A percentile compares a stretch with the other conserved stretches of the same genome.
These are phyloP conservation scores for Platalea minor DNA, from an alignment of 2,797 vertebrate species.

Conservation along the genomic window DNA sequence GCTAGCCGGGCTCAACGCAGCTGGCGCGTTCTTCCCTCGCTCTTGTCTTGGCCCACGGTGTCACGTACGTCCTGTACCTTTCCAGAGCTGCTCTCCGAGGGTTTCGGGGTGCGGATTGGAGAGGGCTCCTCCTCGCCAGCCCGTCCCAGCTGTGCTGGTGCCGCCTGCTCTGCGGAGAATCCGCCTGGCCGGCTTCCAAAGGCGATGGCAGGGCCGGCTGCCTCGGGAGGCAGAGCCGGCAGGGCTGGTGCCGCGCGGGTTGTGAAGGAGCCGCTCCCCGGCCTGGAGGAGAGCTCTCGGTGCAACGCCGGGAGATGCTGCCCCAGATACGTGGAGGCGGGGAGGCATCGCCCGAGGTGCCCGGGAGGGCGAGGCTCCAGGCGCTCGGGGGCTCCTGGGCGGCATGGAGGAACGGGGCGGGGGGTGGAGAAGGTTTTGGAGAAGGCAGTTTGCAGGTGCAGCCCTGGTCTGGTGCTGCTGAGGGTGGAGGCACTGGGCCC, in stretches of 20 bases:
- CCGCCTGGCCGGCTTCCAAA: rapidly evolving
- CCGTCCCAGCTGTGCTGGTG: rapidly evolving
- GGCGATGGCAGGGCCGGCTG: background rate
- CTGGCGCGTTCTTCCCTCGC: background rate
- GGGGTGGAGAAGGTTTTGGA: background rate
- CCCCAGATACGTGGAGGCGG: rapidly evolving
- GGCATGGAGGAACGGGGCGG: rapidly evolving
- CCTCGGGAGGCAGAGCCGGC: background rate
- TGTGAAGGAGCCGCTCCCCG: background rate
- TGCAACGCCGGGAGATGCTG: rapidly evolving
- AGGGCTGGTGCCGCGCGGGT: rapidly evolving
- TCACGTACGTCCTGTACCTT: rapidly evolving
- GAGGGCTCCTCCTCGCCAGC: background rate
- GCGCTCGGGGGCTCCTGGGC: background rate
- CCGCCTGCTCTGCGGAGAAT: background rate
- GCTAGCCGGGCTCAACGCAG: rapidly evolving
- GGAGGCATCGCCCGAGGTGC: background rate
- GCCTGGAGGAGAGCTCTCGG: background rate
- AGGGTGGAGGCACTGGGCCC: background rate
- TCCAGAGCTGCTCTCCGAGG: background rate
- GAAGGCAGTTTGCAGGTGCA: background rate
- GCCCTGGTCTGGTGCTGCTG: background rate
- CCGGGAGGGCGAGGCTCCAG: rapidly evolving
- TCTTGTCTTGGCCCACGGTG: rapidly evolving
- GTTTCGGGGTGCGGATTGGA: background rate